Evolutionary conservation across 2,797 vertebrate genomes (phyloP), one percentile per base, ranked within the genome.

Genomic region (Neopelma chrysocephalum): DNA sequence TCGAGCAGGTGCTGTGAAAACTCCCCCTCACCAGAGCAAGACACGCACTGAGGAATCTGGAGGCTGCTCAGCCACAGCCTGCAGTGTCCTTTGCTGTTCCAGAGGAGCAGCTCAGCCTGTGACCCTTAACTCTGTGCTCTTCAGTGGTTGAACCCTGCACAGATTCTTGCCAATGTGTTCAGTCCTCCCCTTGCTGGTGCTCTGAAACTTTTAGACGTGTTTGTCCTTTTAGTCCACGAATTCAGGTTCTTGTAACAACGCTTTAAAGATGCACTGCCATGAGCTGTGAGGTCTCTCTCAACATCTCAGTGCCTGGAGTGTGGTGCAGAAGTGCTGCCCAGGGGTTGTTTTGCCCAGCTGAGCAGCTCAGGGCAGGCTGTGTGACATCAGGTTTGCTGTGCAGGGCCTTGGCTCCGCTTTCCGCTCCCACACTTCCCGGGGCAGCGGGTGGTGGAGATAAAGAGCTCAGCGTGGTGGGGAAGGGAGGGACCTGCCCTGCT

Each of bases 391-490:
- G 47, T 62, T 22, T 94, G 82, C 89, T 3, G 5, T 61, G 87
- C 50, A 16, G 80, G 81, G 80, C 36, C 32, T 88, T 5, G 56
- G 92, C 93, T 82, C 83, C 0, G 23, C 61, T 96, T 96, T 89
- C 96, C 65, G 15, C 12, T 89, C 76, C 69, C 89, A 71, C 62
- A 12, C 87, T 77, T 94, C 75, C 87, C 34, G 3, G 95, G 94
- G 85, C 29, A 78, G 91, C 86, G 18, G 73, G 23, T 31, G 15
- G 76, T 62, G 5, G 76, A 95, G 95, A 96, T 96, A 50, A 97
- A 96, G 96, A 84, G 92, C 96, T 86, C 91, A 29, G 96, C 53
- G 1, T 93, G 96, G 36, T 53, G 93, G 94, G 96, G 93, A 97
- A 96, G 96, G 96, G 96, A 97, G 97, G 72, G 81, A 53, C 96